Conservation (phyloP, 1,140 invertebrate genomes). For the Drosophila rhopaloa region DNA sequence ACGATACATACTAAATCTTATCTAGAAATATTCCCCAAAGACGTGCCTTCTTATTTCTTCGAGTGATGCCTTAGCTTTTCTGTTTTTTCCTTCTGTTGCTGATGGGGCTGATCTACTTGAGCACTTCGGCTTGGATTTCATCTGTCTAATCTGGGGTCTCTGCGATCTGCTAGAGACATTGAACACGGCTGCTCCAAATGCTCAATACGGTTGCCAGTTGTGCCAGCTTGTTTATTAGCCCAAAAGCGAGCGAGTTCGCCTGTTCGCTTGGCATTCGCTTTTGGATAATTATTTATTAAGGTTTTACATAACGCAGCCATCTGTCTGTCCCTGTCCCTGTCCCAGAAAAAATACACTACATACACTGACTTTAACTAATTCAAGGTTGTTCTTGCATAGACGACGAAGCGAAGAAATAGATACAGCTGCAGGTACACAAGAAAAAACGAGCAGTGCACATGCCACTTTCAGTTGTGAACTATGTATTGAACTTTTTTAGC, state of each 20-base stretch:
- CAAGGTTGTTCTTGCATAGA: conserved; percentile 31
- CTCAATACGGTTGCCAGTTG: conserved; percentile 35
- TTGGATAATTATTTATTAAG: conserved; percentile 47
- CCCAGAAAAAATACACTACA: conserved; percentile 22
- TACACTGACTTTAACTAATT: background rate
- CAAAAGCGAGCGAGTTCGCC: conserved; percentile 22
- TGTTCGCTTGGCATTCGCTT: conserved; percentile 15
- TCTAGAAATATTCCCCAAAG: background rate
- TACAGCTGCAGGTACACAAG: conserved; percentile 11
- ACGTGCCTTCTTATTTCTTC: background rate
- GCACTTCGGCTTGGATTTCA: conserved; percentile 36
- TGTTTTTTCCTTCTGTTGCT: conserved; percentile 7
- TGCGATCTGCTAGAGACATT: conserved; percentile 20
- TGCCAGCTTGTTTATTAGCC: conserved; percentile 37
- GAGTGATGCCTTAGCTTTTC: conserved; percentile 2
- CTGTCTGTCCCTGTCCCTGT: conserved; percentile 33
- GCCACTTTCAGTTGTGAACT: too few relatives aligned
- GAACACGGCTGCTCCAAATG: conserved; percentile 32
- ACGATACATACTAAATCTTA: too few relatives aligned
- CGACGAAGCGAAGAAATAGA: conserved; percentile 1
- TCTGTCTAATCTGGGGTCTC: conserved; percentile 33
- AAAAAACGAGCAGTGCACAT: background rate
- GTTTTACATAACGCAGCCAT: conserved; percentile 31
- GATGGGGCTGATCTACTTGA: conserved; percentile 37
- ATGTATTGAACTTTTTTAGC: background rate